phyloP scores from a whole-genome alignment of 2,888 invertebrate genomes.

The Seira musarum region DNA sequence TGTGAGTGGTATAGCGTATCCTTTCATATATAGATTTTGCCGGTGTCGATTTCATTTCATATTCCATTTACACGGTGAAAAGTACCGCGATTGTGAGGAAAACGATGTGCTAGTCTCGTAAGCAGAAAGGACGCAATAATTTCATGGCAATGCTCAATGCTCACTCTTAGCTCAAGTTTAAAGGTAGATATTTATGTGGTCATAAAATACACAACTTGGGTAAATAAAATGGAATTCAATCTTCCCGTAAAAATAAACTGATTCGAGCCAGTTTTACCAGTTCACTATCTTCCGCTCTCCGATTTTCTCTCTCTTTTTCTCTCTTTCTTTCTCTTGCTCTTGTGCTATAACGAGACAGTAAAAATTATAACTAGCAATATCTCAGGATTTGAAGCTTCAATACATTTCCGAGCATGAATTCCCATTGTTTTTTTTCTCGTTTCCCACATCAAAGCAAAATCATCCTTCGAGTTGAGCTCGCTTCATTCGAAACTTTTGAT shows the following conservation, averaged over 20 bases:
- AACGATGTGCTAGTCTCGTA: neutral
- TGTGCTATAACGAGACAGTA: neutral
- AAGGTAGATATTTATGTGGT: slow-evolving; percentile 4
- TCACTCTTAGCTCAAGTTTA: neutral
- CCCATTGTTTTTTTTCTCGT: neutral
- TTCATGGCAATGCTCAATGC: neutral
- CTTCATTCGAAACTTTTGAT: too few relatives aligned
- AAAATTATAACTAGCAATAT: slow-evolving; percentile 7
- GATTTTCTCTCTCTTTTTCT: neutral
- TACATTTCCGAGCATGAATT: neutral
- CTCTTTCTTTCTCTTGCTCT: neutral
- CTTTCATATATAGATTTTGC: too few relatives aligned
- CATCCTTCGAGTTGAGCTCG: neutral
- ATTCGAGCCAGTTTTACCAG: neutral
- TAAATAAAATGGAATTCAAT: slow-evolving; percentile 10
- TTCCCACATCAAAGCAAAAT: neutral
- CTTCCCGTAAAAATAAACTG: slow-evolving; percentile 5
- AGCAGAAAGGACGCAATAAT: neutral
- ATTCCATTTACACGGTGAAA: slow-evolving; percentile 4
- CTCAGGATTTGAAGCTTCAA: slow-evolving; percentile 11
- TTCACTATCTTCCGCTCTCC: neutral
- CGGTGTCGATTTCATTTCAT: neutral
- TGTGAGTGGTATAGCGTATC: too few relatives aligned
- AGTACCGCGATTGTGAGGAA: neutral
- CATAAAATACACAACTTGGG: slow-evolving; percentile 15